Base-by-base conservation (phyloP, 2,797 vertebrate genomes). In the Ciconia nigra region DNA sequence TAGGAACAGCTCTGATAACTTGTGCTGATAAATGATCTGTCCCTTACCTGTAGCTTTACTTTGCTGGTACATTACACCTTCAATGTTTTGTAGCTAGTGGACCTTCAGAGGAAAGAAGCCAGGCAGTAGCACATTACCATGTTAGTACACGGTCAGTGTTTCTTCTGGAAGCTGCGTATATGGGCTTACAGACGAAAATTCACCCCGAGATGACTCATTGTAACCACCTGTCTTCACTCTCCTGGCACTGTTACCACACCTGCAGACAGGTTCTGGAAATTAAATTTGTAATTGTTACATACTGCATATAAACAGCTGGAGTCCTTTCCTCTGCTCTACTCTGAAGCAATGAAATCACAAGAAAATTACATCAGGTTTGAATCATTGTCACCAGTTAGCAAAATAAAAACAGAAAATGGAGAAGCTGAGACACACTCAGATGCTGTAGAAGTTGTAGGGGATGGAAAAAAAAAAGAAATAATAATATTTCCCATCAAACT, bases 261-360 rank as follows among this genome's bases (percentile, higher is more conserved):
- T 97, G 95, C 95, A 94, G 61, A 91, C 63, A 66, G 86, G 66
- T 96, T 97, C 95, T 97, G 91, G 90, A 97, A 98, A 97, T 97
- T 96, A 97, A 97, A 96, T 97, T 98, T 97, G 93, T 96, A 97
- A 97, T 98, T 97, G 96, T 92, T 97, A 62, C 90, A 73, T 97
- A 97, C 59, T 95, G 89, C 94, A 92, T 93, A 96, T 94, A 98
- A 98, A 97, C 96, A 97, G 96, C 96, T 97, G 95, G 96, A 97
- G 87, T 96, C 55, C 91, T 92, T 97, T 94, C 70, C 88, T 97
- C 81, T 90, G 85, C 88, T 97, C 73, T 94, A 57, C 33, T 97
- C 77, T 93, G 83, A 96, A 98, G 91, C 93, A 97, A 86, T 98
- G 96, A 97, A 96, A 95, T 92, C 65, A 82, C 51, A 79, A 94